Evolutionary conservation across 1,140 invertebrate species (phyloP).

Genomic region (Contarinia nasturtii): DNA sequence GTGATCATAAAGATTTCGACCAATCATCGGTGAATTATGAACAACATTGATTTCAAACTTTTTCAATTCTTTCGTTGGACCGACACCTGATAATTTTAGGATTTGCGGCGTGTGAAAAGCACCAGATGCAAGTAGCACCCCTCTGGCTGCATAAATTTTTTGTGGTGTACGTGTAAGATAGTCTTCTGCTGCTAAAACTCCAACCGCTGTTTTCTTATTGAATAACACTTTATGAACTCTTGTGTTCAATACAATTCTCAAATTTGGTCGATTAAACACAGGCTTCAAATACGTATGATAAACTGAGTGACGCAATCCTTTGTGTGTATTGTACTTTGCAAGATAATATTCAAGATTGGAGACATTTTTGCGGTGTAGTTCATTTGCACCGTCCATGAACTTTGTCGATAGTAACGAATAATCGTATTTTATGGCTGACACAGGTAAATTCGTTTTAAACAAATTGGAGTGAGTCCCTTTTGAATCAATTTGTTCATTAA

Average conservation of each 20-base stretch:
- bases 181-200: slow-evolving; percentile 4
- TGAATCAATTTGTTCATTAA: too few relatives aligned
- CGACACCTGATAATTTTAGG: slow-evolving; percentile 49
- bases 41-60: slow-evolving; percentile 30
- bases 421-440: background rate
- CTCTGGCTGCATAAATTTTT: slow-evolving; percentile 34
- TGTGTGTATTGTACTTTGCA: slow-evolving; percentile 34
- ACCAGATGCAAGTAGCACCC: slow-evolving; percentile 50
- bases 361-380: background rate
- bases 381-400: background rate
- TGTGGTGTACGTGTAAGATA: slow-evolving; percentile 2
- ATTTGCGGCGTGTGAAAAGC: slow-evolving; percentile 49
- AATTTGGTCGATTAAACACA: slow-evolving; percentile 39
- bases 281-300: slow-evolving; percentile 44
- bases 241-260: slow-evolving; percentile 47
- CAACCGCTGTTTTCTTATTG: slow-evolving; percentile 8
- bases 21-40: slow-evolving; percentile 32
- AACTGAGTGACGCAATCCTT: slow-evolving; percentile 47
- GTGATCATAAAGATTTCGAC: slow-evolving; percentile 50
- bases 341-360: slow-evolving; percentile 21
- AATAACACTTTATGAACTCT: slow-evolving; percentile 25
- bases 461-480: too few relatives aligned
- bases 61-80: slow-evolving; percentile 27
- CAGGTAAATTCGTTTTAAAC: background rate
- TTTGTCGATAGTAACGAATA: slow-evolving; percentile 4